Base-by-base conservation (phyloP, 2,888 invertebrate species). In the Ypsolopha scabrella region DNA sequence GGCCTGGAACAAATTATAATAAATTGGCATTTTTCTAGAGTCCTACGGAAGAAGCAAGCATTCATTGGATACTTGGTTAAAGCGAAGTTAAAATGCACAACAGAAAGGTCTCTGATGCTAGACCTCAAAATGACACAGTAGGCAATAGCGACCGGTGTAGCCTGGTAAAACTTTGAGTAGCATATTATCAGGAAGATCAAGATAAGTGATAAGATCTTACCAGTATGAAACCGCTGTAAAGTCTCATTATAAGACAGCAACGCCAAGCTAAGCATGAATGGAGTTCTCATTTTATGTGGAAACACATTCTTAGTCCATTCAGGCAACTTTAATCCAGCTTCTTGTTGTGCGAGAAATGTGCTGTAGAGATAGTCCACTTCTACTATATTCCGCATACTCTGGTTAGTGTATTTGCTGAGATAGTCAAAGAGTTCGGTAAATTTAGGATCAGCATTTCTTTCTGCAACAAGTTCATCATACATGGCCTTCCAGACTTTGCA, bases 341-440 rank as follows among this genome's bases (percentile, higher is more conserved):
- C 89, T 50, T 88, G 74, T 50, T 88, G 79, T 9, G 93, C 89
- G 65, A 90, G 88, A 6, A 94, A 72, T 0, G 91, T 92, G 64
- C 92, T 92, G 65, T 91, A 94, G 8, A 95, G 71, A 49, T 88
- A 88, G 70, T 94, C 94, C 2, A 93, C 89, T 35, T 90, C 88
- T n/a, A 90, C 70, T 6, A 94, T 86, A 57, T 87, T 91, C 7
- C 71, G 65, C 64, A 86, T 70, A 45, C 68, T 79, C 57, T 87
- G 78, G 52, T 86, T 87, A 7, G 85, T 80, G 53, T 87, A 67
- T 62, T 77, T 79, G 44, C 89, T 88, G 43, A 95, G 70, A 59
- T 90, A 87, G 43, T 88, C 78, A 65, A 90, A 93, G 35, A 94
- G 75, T 46, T 90, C 87, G n/a, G 72, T 65, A 62, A 90, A 89